These are phyloP conservation scores for Trichonephila clavata DNA, from an alignment of 1,140 invertebrate genomes.

Conservation along the genomic window DNA sequence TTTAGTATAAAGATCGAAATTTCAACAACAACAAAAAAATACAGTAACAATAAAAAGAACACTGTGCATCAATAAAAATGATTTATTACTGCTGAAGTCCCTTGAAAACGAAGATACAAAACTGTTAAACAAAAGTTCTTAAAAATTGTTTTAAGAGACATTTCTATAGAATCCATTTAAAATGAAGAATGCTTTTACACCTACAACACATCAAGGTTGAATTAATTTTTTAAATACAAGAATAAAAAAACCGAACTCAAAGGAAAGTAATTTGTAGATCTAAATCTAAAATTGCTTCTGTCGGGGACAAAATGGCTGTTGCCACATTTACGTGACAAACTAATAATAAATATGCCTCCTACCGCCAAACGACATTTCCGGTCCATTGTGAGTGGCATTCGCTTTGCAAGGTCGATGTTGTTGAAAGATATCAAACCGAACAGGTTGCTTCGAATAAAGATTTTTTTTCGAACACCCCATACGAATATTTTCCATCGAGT, in stretches of 20 bases:
- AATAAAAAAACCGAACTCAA: conserved; percentile 31
- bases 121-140: background rate
- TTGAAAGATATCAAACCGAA: conserved; percentile 54
- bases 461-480: background rate
- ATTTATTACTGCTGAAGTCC: too few species aligned
- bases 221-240: conserved; percentile 24
- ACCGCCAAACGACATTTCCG: conserved; percentile 57
- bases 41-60: too few species aligned
- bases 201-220: conserved; percentile 2
- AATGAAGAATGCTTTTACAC: background rate
- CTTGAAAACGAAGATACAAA: too few species aligned
- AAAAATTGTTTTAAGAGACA: background rate
- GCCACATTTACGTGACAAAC: conserved; percentile 56
- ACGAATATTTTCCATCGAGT: conserved; percentile 30
- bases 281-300: conserved; percentile 55
- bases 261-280: conserved; percentile 55
- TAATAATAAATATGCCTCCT: conserved; percentile 53
- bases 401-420: conserved; percentile 44
- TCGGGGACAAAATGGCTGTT: conserved; percentile 53
- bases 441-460: conserved; percentile 7
- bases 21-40: too few species aligned
- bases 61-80: too few species aligned
- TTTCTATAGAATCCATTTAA: background rate
- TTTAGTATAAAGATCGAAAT: too few species aligned
- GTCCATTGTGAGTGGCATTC: conserved; percentile 54